Evolutionary conservation across 2,113 vertebrate species (phyloP), one percentile per base, ranked within the genome.

Genomic region (Platysteira castanea): DNA sequence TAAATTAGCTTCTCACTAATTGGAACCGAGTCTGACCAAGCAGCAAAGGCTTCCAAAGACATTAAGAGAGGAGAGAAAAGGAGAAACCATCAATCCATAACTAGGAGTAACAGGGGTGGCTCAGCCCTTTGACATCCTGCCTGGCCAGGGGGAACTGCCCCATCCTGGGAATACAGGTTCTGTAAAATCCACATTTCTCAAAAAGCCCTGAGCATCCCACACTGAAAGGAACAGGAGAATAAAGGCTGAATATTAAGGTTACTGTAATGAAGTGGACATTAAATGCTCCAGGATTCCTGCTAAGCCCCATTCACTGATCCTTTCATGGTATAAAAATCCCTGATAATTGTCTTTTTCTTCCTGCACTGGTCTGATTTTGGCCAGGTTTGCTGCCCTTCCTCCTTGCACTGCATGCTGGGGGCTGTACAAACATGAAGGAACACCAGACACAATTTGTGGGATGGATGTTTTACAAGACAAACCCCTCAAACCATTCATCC

Each of bases 1-100:
- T 87, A 61, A 96, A 92, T 94, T 53, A 89, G 59, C 61, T 89
- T 39, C 64, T 70, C 64, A 13, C 47, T 94, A 96, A 94, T 50
- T 86, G 77, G 60, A 94, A 94, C 87, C 80, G 28, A 93, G 57
- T 46, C 77, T 74, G 69, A 84, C 42, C 64, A 39, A 84, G 93
- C 73, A 87, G 89, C 60, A 93, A 67, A 81, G 77, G 33, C 27
- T 74, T 78, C 35, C 3, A 7, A 17, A 87, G 84, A n/a, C 39
- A 54, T 24, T 54, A 74, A 26, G 21, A n/a, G 2, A 71, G 33
- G 16, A 67, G 39, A 53, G 59, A 64, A 44, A 50, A 53, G 31
- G 9, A 65, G 47, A 50, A 74, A 42, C 14, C 7, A 23, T 35
- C 44, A 65, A 30, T 50, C 31, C 20, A 39, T 37, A 37, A 8